Conservation (phyloP, 2,113 vertebrate species). For the Leucoraja erinaceus region DNA sequence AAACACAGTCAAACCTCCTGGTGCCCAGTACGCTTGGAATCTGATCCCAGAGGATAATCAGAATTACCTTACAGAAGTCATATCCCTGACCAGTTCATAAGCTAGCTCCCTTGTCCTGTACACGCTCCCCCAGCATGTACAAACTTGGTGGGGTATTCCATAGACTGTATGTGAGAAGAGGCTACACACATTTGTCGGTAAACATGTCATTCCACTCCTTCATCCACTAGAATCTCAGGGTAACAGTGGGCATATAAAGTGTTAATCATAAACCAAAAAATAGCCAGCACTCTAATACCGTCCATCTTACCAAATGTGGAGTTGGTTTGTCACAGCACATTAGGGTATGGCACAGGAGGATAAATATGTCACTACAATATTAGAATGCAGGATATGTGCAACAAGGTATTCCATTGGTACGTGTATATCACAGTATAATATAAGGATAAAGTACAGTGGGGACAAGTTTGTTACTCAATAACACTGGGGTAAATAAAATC, state of each 20-base stretch:
- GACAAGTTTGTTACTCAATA: background rate
- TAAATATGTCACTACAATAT: background rate
- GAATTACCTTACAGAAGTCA: background rate
- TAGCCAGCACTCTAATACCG: background rate
- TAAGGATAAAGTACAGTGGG: background rate
- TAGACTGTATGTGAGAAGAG: background rate
- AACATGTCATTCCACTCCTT: background rate
- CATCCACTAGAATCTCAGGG: background rate
- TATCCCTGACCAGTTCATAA: background rate
- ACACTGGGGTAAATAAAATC: background rate
- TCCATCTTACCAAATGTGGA: background rate
- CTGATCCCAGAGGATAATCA: background rate
- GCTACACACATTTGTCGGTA: background rate
- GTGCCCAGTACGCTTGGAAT: background rate
- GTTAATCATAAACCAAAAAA: background rate
- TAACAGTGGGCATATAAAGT: background rate
- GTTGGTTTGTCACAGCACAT: background rate
- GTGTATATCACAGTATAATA: background rate
- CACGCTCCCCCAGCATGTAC: background rate
- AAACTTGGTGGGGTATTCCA: background rate
- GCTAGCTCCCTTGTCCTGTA: background rate
- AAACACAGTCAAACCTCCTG: background rate
- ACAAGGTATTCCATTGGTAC: too few relatives aligned
- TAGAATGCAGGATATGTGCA: too few relatives aligned
- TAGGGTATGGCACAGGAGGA: background rate